Evolutionary conservation across 2,797 vertebrate species (phyloP).

Genomic region (Adrianichthys oophorus): DNA sequence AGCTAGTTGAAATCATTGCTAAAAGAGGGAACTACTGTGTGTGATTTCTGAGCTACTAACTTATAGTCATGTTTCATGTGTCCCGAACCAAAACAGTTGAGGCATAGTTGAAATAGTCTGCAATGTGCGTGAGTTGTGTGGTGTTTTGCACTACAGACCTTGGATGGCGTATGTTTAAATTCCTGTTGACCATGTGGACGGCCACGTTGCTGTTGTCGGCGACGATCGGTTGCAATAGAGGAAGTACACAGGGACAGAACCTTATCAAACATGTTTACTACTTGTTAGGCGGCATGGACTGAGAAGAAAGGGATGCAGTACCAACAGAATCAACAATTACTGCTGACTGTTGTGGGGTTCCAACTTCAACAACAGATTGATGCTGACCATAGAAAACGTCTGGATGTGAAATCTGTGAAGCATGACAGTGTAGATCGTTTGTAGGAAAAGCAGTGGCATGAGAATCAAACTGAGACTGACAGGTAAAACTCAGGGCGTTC

Average conservation of each 20-base stretch:
- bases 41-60: accelerated
- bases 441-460: too few species aligned
- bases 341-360: too few species aligned
- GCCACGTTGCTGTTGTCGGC: accelerated
- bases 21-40: not conserved
- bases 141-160: not conserved
- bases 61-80: not conserved
- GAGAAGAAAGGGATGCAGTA: too few species aligned
- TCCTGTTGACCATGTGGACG: not conserved
- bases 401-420: not conserved
- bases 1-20: constrained; percentile 11
- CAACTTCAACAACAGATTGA: not conserved
- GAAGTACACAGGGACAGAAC: constrained; percentile 3
- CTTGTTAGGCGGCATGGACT: not conserved
- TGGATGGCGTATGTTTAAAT: not conserved
- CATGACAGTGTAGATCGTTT: too few species aligned
- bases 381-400: not conserved
- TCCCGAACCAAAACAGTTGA: constrained; percentile 4
- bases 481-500: too few species aligned
- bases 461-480: too few species aligned
- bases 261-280: constrained; percentile 13
- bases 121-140: constrained; percentile 10
- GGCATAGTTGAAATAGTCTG: constrained; percentile 4
- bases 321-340: not conserved
- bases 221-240: not conserved